phyloP scores from a whole-genome alignment of 2,888 invertebrate genomes.

The Phengaris arion region DNA sequence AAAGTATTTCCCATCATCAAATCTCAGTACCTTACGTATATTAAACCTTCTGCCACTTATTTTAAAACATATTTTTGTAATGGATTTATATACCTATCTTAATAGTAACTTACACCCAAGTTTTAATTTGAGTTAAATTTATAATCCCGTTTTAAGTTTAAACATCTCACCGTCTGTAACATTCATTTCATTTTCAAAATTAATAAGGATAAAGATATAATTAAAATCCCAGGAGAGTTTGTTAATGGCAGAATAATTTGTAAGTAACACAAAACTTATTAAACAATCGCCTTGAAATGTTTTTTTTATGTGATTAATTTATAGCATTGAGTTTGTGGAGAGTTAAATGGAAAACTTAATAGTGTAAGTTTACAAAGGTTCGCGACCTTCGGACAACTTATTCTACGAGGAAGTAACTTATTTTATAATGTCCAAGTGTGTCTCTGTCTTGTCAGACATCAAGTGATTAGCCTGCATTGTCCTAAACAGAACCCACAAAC shows the following conservation, averaged over 20 bases:
- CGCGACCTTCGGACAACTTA: neutral
- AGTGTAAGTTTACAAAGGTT: neutral
- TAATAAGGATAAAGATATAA: neutral
- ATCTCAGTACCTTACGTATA: too few relatives aligned
- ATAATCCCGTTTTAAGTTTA: neutral
- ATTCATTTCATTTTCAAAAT: neutral
- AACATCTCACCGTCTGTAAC: neutral
- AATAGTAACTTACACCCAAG: too few relatives aligned
- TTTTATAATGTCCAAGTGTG: too few relatives aligned
- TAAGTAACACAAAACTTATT: neutral
- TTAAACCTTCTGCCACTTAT: too few relatives aligned
- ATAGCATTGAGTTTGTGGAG: neutral
- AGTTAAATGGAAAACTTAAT: slow-evolving; percentile 10
- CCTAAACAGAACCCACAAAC: too few relatives aligned
- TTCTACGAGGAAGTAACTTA: neutral
- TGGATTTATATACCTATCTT: neutral
- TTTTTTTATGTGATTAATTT: neutral
- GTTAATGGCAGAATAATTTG: neutral
- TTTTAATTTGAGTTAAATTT: neutral
- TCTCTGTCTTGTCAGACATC: too few relatives aligned
- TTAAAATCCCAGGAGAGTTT: neutral
- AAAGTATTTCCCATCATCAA: too few relatives aligned
- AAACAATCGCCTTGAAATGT: neutral
- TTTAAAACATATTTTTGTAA: too few relatives aligned
- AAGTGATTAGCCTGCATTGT: too few relatives aligned